A percentile compares a stretch with the other conserved stretches of the same genome.
These are phyloP conservation scores for Cantharis rustica DNA, from an alignment of 2,888 invertebrate species.

Conservation along the genomic window DNA sequence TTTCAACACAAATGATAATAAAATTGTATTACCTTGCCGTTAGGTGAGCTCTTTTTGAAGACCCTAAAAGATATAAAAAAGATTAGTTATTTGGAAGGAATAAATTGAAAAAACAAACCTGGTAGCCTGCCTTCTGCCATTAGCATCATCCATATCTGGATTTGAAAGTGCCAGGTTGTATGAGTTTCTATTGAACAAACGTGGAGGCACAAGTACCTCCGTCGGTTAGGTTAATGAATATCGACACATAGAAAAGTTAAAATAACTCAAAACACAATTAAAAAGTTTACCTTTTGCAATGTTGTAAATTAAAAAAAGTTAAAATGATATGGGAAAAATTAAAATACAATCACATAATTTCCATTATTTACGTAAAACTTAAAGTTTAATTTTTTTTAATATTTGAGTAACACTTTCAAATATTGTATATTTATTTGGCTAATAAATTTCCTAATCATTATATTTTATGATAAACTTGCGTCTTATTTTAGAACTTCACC, in stretches of 20 bases:
- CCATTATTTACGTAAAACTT: not conserved
- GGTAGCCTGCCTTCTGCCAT: conserved; percentile 76
- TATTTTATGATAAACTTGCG: not conserved
- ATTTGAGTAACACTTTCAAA: not conserved
- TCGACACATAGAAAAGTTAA: not conserved
- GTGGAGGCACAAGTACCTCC: conserved; percentile 21
- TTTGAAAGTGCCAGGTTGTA: conserved; percentile 44
- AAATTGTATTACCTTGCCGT: conserved; percentile 77
- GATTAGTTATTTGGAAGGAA: conserved; percentile 17
- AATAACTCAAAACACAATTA: not conserved
- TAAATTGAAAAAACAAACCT: conserved; percentile 47
- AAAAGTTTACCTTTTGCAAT: not conserved
- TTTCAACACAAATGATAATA: not conserved
- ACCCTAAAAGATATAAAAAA: conserved; percentile 66
- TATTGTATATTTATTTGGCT: not conserved
- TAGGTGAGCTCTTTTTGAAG: conserved; percentile 96
- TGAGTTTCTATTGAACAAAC: not conserved
- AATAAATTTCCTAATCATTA: not conserved
- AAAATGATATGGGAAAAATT: not conserved
- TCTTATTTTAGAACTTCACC: not conserved
- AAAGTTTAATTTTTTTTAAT: not conserved
- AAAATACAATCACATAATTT: not conserved
- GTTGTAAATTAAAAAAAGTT: not conserved
- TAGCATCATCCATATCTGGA: conserved; percentile 74
- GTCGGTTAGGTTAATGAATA: not conserved